Evolutionary conservation across 2,888 invertebrate genomes (phyloP), one percentile per base, ranked within the genome.

Genomic region (Trilocha varians): DNA sequence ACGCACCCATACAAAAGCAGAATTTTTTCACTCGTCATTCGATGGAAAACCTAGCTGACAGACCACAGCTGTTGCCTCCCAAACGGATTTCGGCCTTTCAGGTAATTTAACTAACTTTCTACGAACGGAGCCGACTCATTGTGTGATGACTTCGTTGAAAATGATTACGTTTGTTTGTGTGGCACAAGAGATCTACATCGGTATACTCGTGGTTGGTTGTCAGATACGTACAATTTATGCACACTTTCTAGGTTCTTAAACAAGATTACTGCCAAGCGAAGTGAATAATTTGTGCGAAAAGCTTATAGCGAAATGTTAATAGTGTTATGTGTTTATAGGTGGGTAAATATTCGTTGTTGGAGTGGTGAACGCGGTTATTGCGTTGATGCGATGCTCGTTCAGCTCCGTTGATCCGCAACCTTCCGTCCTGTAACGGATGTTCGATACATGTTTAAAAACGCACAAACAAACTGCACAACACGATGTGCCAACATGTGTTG

Each of bases 31-130:
- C 87, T n/a, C 83, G 91, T 36, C 87, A 91, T 49, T 91, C 92
- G 0, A 91, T 91, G 90, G 92, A 92, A 67, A 91, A 91, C 71
- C 78, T 92, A 49, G 88, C 79, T 52, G 88, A 88, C 55, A 79
- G 84, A 59, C 87, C 84, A 48, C 82, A 86, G 59, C 69, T 87
- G 59, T 65, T 83, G 51, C 76, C 82, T 50, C 82, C 83, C 60
- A 87, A 87, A 79, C 82, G 87, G 62, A 72, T 79, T 61, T 79
- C 87, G 59, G 80, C 76, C 55, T 83, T 84, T 65, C 87, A 88
- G 88, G 88, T 88, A 84, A 80, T 68, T 71, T 62, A 59, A 60
- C 58, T 55, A 61, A 68, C 77, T 78, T 78, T 78, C 78, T 78
- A 78, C 60, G 47, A 52, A 61, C 60, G 58, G 58, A 56, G 59